Evolutionary conservation across 2,888 invertebrate genomes (phyloP).

Genomic region (Elysia crispata): DNA sequence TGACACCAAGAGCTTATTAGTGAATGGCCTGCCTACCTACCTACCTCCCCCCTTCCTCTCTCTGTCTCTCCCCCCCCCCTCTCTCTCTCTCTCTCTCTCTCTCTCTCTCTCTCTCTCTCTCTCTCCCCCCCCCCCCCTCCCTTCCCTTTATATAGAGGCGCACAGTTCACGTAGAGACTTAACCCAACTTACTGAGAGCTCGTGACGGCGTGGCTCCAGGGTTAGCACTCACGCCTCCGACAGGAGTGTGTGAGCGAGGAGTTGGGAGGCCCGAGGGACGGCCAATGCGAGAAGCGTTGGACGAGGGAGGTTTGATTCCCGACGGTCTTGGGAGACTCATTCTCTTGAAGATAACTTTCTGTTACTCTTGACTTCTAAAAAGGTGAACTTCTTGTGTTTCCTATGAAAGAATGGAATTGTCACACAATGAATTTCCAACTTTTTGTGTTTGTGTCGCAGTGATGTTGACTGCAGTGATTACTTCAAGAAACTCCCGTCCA

Average conservation of each 20-base stretch:
- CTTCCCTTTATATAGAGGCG: no score
- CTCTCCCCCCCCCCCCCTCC: background rate
- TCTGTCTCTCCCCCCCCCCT: no score
- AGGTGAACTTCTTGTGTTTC: background rate
- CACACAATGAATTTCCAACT: background rate
- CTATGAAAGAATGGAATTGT: background rate
- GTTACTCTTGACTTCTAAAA: no score
- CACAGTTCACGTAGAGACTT: no score
- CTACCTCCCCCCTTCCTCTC: no score
- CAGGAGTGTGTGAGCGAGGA: conserved; percentile 50
- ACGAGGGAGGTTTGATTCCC: conserved; percentile 69
- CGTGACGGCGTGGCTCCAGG: background rate
- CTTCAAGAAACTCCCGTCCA: no score
- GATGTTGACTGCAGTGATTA: no score
- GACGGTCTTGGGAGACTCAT: conserved; percentile 71
- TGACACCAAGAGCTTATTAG: no score
- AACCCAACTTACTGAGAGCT: background rate
- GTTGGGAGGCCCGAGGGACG: conserved; percentile 65
- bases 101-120: background rate
- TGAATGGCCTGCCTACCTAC: no score
- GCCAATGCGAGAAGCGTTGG: conserved; percentile 56
- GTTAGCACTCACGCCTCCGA: conserved; percentile 29
- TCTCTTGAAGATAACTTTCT: background rate
- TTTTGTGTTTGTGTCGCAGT: no score
- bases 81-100: no score